A percentile compares a stretch with the other conserved stretches of the same genome.
Conservation (phyloP, 2,113 vertebrate genomes). For the Cyanoderma ruficeps region DNA sequence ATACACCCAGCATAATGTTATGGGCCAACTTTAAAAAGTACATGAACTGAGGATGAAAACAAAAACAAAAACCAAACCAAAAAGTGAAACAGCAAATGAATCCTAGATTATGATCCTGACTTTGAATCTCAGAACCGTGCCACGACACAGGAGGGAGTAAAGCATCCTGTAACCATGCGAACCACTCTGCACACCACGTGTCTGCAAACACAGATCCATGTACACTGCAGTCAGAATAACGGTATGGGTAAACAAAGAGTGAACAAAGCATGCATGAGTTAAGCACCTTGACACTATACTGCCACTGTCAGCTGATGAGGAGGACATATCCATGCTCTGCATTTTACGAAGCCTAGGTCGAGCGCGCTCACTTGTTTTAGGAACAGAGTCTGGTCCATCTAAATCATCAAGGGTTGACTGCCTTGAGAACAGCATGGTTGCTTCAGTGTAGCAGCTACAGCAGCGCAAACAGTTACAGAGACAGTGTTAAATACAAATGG, state of each 20-base stretch:
- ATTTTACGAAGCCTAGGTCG: slow-evolving; percentile 96
- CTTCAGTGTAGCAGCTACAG: slow-evolving; percentile 93
- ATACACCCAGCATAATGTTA: neutral
- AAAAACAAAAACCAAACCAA: neutral
- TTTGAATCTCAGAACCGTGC: neutral
- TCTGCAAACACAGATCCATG: neutral
- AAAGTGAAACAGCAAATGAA: neutral
- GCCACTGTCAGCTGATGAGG: slow-evolving; percentile 92
- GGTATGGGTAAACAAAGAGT: slow-evolving; percentile 19
- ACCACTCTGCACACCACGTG: neutral
- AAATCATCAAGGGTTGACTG: slow-evolving; percentile 98
- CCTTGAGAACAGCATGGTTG: slow-evolving; percentile 96
- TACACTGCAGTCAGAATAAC: neutral
- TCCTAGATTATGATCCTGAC: neutral
- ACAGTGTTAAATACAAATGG: slow-evolving; percentile 74
- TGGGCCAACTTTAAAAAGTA: neutral
- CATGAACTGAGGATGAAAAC: neutral
- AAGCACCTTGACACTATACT: slow-evolving; percentile 95
- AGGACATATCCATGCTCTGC: slow-evolving; percentile 91
- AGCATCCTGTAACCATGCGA: slow-evolving; percentile 10
- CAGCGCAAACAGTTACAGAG: slow-evolving; percentile 83
- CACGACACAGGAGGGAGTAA: neutral
- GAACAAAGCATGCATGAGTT: slow-evolving; percentile 78
- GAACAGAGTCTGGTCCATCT: slow-evolving; percentile 90
- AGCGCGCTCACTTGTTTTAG: slow-evolving; percentile 97